Evolutionary conservation across 2,113 vertebrate genomes (phyloP).

Genomic region (Toxotes chatareus): DNA sequence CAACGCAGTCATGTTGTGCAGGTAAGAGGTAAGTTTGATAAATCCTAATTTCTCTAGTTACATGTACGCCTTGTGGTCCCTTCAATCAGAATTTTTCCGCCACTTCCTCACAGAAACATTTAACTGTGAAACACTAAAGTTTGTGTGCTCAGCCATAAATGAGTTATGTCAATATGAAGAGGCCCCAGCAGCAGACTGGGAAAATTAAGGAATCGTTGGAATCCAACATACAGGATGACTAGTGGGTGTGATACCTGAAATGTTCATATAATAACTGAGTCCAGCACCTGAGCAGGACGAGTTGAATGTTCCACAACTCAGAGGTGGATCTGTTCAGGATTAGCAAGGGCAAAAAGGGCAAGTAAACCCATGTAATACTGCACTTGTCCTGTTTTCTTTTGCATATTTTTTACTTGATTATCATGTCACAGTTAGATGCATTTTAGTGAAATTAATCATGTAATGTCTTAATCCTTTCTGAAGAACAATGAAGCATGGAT

Average conservation of each 20-base stretch:
- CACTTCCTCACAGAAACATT: background rate
- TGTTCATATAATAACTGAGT: constrained; percentile 37
- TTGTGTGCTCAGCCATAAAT: constrained; percentile 2
- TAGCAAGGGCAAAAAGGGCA: background rate
- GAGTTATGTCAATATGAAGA: constrained; percentile 12
- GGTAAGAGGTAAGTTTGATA: no score
- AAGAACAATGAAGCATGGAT: constrained; percentile 11
- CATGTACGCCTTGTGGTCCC: no score
- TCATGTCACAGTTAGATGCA: background rate
- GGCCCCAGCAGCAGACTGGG: constrained; percentile 12
- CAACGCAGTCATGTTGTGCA: background rate
- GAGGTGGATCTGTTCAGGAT: background rate
- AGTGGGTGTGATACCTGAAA: constrained; percentile 18
- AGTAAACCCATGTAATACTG: constrained; percentile 9
- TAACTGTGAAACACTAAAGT: background rate
- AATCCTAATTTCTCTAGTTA: background rate
- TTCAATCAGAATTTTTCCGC: background rate
- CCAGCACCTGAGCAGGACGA: constrained; percentile 2
- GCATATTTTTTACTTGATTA: background rate
- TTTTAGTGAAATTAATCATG: constrained; percentile 41
- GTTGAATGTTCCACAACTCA: constrained; percentile 4
- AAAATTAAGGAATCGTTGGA: constrained; percentile 41
- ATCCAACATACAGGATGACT: constrained; percentile 42
- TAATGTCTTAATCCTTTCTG: constrained; percentile 29
- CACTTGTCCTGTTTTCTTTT: constrained; percentile 6